A percentile compares a stretch with the other conserved stretches of the same genome.
Conservation (phyloP, 2,797 vertebrate genomes). For the Onychomys arenicola region DNA sequence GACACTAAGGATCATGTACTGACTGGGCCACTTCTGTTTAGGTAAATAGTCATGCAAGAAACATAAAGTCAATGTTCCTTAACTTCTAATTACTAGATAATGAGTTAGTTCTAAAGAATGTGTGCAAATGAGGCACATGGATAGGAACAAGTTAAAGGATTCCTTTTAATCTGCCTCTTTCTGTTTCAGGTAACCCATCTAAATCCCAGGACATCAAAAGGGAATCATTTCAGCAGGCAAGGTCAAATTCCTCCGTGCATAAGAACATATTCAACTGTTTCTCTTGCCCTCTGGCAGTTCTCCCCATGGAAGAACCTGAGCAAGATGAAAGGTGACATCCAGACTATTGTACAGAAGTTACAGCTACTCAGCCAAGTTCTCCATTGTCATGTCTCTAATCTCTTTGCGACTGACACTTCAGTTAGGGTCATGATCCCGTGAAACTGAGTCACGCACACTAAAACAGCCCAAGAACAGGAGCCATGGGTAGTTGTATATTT, state of each 20-base stretch:
- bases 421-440: neutral
- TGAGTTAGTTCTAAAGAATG: slow-evolving; percentile 40
- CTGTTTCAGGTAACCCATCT: slow-evolving; percentile 17
- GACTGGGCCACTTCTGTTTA: neutral
- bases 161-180: neutral
- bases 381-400: neutral
- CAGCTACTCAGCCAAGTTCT: neutral
- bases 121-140: neutral
- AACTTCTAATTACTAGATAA: slow-evolving; percentile 45
- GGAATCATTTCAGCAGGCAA: neutral
- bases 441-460: neutral
- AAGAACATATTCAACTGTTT: neutral
- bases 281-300: neutral
- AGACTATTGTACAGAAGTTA: neutral
- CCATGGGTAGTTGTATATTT: neutral
- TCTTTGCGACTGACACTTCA: neutral
- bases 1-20: neutral
- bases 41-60: slow-evolving; percentile 3
- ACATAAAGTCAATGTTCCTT: neutral
- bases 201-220: slow-evolving; percentile 15
- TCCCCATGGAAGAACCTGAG: neutral
- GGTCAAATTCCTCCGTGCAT: neutral
- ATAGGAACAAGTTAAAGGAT: neutral
- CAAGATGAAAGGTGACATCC: neutral
- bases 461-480: neutral